Base-by-base conservation (phyloP, 2,888 invertebrate genomes). In the Ashinkailepas kermadecensis region DNA sequence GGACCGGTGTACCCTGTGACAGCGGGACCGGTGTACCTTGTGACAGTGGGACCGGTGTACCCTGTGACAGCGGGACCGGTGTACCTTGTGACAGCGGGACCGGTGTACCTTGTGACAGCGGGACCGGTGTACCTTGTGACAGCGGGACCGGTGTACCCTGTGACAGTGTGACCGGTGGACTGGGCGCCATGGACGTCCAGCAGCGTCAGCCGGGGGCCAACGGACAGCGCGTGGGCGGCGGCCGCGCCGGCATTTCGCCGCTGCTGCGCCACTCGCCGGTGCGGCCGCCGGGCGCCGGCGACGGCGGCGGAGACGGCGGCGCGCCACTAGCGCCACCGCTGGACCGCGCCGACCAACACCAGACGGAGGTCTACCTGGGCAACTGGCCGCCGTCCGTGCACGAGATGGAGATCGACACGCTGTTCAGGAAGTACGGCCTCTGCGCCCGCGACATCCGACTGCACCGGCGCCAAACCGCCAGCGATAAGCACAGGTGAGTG, bases 291-390 rank as follows among this genome's bases (percentile, higher is more conserved):
- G 57, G 1, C 25, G 70, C 13, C 6, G 70, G 13, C 6, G 64
- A 9, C 64, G 39, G 13, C 39, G 39, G 12, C 39, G 23, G 67
- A 23, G 39, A 6, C 39, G 15, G 39, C 70, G 13, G 39, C 23
- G 25, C 39, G 0, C 25, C 39, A 7, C 39, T 39, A 39, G 1
- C 39, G 70, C 39, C 78, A 12, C 12, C 13, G 56, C n/a, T 21
- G 10, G 21, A 11, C 21, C 3, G 10, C 78, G n/a, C 39, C 39
- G 39, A 39, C 39, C 2, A 4, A 39, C 39, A n/a, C 12, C 57
- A 10, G 21, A n/a, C 56, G n/a, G 57, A 78, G 78, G n/a, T 78
- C n/a, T 78, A 57, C 78, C n/a, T 78, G n/a, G 78, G 78, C 11
- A 78, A 78, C n/a, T 78, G 78, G 78, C 78, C 78, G n/a, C n/a